Conservation (phyloP, 2,888 invertebrate species). For the Drosophila nr. perissopoda region DNA sequence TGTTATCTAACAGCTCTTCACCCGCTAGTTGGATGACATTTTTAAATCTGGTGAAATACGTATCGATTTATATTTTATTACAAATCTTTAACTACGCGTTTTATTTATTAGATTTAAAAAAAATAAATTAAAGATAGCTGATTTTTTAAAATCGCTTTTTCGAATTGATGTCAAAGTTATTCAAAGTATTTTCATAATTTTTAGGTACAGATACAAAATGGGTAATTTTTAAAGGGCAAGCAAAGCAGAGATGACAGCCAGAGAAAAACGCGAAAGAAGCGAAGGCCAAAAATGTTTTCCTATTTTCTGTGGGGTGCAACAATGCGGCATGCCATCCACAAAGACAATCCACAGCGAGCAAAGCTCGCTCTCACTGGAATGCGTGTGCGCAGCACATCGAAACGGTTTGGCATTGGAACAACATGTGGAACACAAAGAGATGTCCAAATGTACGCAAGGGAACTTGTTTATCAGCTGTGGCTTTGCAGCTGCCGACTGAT, state of each 20-base stretch:
- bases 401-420: slow-evolving; percentile 42
- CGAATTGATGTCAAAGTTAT: not conserved
- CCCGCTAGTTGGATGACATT: not conserved
- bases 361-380: slow-evolving; percentile 51
- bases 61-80: not conserved
- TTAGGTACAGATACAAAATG: not conserved
- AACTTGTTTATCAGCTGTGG: slow-evolving; percentile 3
- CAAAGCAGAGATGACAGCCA: slow-evolving; percentile 5
- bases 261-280: slow-evolving; percentile 19
- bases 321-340: slow-evolving; percentile 54
- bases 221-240: not conserved
- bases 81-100: not conserved
- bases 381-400: slow-evolving; percentile 41
- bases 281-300: slow-evolving; percentile 54
- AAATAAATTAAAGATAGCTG: rapidly evolving
- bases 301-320: slow-evolving; percentile 44
- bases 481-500: slow-evolving; percentile 38
- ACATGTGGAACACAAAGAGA: not conserved
- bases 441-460: not conserved
- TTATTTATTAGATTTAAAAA: not conserved
- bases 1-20: not conserved
- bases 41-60: not conserved
- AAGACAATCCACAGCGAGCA: slow-evolving; percentile 22
- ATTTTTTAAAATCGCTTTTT: not conserved
- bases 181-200: not conserved